Percentiles rank a stretch among this genome's conserved stretches.
Conservation (phyloP, 1,140 invertebrate species). For the Drosophila melanica region DNA sequence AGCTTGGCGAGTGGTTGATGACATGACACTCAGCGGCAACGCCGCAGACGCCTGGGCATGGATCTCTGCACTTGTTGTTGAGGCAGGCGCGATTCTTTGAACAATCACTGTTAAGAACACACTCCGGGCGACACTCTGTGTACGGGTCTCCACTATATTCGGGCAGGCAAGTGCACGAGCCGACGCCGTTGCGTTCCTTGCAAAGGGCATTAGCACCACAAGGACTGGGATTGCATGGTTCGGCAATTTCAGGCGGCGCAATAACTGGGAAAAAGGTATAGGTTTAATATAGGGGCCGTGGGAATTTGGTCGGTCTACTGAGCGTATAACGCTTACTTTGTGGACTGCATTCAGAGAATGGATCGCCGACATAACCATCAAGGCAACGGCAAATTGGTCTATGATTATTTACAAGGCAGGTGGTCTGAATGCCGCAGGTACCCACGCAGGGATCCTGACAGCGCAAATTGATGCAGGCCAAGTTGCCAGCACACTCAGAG, state of each 20-base stretch:
- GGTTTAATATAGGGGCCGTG: slow-evolving; percentile 19
- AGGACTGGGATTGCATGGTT: slow-evolving; percentile 90
- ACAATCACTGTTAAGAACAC: slow-evolving; percentile 89
- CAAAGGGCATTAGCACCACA: slow-evolving; percentile 92
- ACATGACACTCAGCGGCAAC: slow-evolving; percentile 89
- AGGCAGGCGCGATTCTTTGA: slow-evolving; percentile 88
- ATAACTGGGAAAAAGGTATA: slow-evolving; percentile 50
- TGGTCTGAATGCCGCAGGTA: slow-evolving; percentile 88
- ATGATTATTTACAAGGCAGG: slow-evolving; percentile 89
- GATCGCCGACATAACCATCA: slow-evolving; percentile 90
- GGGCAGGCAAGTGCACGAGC: slow-evolving; percentile 89
- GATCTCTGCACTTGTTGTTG: slow-evolving; percentile 89
- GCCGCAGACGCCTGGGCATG: slow-evolving; percentile 90
- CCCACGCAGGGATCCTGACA: slow-evolving; percentile 92
- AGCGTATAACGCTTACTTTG: slow-evolving; percentile 72
- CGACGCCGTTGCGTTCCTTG: slow-evolving; percentile 90
- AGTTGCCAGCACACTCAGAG: slow-evolving; percentile 90
- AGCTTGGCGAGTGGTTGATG: slow-evolving; percentile 90
- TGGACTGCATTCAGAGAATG: slow-evolving; percentile 88
- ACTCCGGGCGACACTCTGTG: slow-evolving; percentile 89
- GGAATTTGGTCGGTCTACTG: not conserved
- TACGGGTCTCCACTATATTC: slow-evolving; percentile 91
- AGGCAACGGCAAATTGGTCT: slow-evolving; percentile 90
- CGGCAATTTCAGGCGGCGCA: slow-evolving; percentile 84
- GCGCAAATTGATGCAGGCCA: slow-evolving; percentile 90